Percentiles rank a stretch among this genome's conserved stretches.
Conservation (phyloP, 1,140 invertebrate genomes). For the Cyphomyrmex costatus region DNA sequence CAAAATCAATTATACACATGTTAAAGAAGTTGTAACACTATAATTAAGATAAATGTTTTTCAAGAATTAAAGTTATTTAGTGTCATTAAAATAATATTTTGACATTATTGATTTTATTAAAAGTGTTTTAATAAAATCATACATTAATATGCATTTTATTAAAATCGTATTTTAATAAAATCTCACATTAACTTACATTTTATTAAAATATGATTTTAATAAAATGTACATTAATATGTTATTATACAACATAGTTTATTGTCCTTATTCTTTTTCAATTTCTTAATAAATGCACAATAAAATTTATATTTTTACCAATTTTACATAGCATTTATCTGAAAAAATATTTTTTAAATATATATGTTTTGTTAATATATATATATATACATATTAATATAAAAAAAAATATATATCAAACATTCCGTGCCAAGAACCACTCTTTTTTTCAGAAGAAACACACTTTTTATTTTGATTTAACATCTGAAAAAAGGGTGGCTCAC, state of each 20-base stretch:
- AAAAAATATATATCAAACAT: too few relatives aligned
- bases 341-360: not conserved
- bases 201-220: slow-evolving; percentile 15
- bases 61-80: not conserved
- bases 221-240: not conserved
- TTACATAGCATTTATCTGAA: slow-evolving; percentile 25
- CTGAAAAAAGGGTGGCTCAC: too few relatives aligned
- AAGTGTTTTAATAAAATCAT: not conserved
- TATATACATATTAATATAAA: too few relatives aligned
- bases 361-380: not conserved
- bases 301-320: slow-evolving; percentile 7
- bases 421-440: too few relatives aligned
- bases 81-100: slow-evolving; percentile 12
- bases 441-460: too few relatives aligned
- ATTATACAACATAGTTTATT: slow-evolving; percentile 38
- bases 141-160: not conserved
- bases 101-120: not conserved
- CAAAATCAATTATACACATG: not conserved
- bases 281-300: slow-evolving; percentile 22
- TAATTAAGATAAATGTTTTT: slow-evolving; percentile 12
- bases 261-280: slow-evolving; percentile 33
- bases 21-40: not conserved
- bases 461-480: too few relatives aligned
- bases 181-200: not conserved
- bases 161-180: slow-evolving; percentile 18